Percentiles rank a stretch among this genome's conserved stretches.
Conservation (phyloP, 2,113 vertebrate genomes). For the Calidris pygmaea region DNA sequence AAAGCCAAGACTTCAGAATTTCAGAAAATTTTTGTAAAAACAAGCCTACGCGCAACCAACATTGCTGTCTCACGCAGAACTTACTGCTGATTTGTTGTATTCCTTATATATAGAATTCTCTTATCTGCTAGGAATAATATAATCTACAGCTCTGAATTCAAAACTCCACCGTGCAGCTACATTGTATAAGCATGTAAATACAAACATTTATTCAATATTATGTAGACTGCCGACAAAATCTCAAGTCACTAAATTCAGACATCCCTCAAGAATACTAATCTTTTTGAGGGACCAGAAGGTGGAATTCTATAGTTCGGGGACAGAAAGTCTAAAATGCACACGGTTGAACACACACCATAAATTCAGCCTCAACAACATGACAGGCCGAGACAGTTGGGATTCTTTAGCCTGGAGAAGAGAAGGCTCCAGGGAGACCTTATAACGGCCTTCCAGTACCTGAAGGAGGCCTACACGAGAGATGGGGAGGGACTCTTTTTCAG, state of each 20-base stretch:
- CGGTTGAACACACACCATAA: neutral
- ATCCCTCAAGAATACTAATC: neutral
- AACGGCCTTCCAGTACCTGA: too few species aligned
- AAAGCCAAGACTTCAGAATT: neutral
- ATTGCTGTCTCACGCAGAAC: neutral
- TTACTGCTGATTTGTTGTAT: neutral
- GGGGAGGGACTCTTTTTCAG: too few species aligned
- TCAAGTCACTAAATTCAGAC: neutral
- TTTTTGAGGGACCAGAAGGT: neutral
- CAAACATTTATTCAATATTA: neutral
- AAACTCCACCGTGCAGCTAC: neutral
- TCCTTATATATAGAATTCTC: neutral
- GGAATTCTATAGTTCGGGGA: neutral
- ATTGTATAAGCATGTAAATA: neutral
- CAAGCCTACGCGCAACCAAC: neutral
- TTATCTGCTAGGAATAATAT: neutral
- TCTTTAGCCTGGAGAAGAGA: too few species aligned
- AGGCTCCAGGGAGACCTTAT: too few species aligned
- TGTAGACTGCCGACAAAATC: neutral
- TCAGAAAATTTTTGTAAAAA: neutral
- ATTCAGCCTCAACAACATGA: neutral
- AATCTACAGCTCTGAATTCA: neutral
- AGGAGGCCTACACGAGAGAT: too few species aligned
- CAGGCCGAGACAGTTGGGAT: too few species aligned
- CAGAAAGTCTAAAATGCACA: neutral